Percentiles rank a stretch among this genome's conserved stretches.
These are phyloP conservation scores for Drosophila quinaria DNA, from an alignment of 2,888 invertebrate species.

Conservation along the genomic window DNA sequence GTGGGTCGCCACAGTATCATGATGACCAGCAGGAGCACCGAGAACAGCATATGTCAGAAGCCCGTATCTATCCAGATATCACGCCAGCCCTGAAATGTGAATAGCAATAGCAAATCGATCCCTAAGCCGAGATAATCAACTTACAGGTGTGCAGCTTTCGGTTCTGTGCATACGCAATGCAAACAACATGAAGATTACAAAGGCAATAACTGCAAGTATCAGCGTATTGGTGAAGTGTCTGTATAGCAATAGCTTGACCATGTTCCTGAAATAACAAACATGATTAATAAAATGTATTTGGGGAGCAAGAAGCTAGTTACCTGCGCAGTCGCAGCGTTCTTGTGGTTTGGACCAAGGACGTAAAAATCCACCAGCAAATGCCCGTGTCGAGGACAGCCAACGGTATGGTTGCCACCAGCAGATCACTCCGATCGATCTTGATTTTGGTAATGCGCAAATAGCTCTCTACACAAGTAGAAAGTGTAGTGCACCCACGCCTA, in stretches of 20 bases:
- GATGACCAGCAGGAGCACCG: conserved; percentile 93
- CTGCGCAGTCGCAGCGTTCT: conserved; percentile 93
- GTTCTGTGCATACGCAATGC: conserved; percentile 93
- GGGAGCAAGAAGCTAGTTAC: conserved; percentile 80
- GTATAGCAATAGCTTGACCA: conserved; percentile 95
- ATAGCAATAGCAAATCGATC: too few species aligned
- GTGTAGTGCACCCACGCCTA: conserved; percentile 93
- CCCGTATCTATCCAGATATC: conserved; percentile 97
- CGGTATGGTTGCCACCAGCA: conserved; percentile 93
- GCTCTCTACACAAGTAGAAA: conserved; percentile 93
- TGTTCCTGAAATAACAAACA: conserved; percentile 88
- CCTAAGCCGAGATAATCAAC: conserved; percentile 27
- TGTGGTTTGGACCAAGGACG: conserved; percentile 94
- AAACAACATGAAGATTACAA: conserved; percentile 97
- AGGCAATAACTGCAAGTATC: conserved; percentile 95
- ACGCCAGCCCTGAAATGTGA: conserved; percentile 92
- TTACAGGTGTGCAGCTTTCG: conserved; percentile 91
- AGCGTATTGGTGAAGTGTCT: conserved; percentile 97
- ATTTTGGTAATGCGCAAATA: conserved; percentile 91
- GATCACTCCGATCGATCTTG: conserved; percentile 88
- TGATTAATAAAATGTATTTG: background rate
- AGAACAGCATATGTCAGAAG: conserved; percentile 98
- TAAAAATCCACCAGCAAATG: conserved; percentile 98
- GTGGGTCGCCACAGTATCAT: conserved; percentile 98
- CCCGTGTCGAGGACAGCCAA: conserved; percentile 93